Evolutionary conservation across 2,888 invertebrate genomes (phyloP).

Genomic region (Eumerus sabulonum): DNA sequence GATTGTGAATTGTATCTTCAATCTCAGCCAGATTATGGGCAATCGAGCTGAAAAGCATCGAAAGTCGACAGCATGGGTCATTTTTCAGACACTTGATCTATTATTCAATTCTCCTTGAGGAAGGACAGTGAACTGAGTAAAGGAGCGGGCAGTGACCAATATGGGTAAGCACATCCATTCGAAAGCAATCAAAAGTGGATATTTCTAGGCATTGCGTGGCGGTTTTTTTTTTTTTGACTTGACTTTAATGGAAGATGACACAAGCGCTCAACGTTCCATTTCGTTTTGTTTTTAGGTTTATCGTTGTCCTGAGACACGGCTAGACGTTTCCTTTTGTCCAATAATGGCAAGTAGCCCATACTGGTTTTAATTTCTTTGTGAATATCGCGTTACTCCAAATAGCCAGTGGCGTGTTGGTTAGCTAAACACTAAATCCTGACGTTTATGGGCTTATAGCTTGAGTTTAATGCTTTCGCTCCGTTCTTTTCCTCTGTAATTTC

Average conservation of each 20-base stretch:
- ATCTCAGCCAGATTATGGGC: slow-evolving; percentile 20
- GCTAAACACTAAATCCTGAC: slow-evolving; percentile 33
- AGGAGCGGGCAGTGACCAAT: not conserved
- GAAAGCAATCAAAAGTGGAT: slow-evolving; percentile 27
- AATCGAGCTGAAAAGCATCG: slow-evolving; percentile 23
- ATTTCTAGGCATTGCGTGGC: slow-evolving; percentile 37
- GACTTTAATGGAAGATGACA: slow-evolving; percentile 32
- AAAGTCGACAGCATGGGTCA: slow-evolving; percentile 11
- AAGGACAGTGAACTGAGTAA: not conserved
- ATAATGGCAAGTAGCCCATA: slow-evolving; percentile 11
- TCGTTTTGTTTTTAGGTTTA: not conserved
- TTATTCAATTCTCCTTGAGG: not conserved
- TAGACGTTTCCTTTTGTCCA: too few species aligned
- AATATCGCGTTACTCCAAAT: slow-evolving; percentile 4
- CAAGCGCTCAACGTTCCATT: not conserved
- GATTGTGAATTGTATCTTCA: slow-evolving; percentile 12
- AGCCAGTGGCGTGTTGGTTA: slow-evolving; percentile 23
- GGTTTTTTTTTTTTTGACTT: slow-evolving; percentile 33
- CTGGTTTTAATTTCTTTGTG: slow-evolving; percentile 21
- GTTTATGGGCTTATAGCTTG: slow-evolving; percentile 19
- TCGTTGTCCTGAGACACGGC: too few species aligned
- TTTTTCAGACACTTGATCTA: slow-evolving; percentile 12
- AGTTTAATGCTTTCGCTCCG: slow-evolving; percentile 10
- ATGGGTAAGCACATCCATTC: not conserved
- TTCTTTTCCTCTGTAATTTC: not conserved